Base-by-base conservation (phyloP, 2,888 invertebrate species). In the Napeogenes sylphis region DNA sequence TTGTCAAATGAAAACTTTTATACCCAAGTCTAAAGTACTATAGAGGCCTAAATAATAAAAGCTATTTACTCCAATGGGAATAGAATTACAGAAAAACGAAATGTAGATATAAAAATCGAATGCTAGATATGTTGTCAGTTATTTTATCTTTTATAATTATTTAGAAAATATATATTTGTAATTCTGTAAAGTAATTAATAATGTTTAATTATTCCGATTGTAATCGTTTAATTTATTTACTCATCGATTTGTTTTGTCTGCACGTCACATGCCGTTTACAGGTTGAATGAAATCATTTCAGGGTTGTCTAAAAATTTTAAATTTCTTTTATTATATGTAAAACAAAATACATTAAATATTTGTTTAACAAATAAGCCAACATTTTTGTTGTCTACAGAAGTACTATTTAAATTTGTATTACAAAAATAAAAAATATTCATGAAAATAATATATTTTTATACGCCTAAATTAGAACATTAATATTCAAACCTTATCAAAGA, bases 201-300 rank as follows among this genome's bases (percentile, higher is more conserved):
- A 3, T 51, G 30, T 6, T 51, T 51, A 30, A 51, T 51, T 51
- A 51, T 5, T 51, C 21, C 46, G 55, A 47, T 42, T 21, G 56
- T 62, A 47, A 61, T 61, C 58, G 61, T 62, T 60, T 60, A 66
- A 67, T 61, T 59, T 68, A 65, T 70, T 68, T 66, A 64, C 58
- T 71, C 74, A 77, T 82, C 77, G 80, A 83, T 83, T 79, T 76
- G 71, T 76, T 81, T 80, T 80, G 80, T 70, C 79, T 8, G 77
- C 81, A 81, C 81, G 81, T 80, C 81, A 82, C 79, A 62, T 75
- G 76, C 75, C 81, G 80, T 77, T 83, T 71, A 71, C 71, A 68
- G 60, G 59, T 59, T 57, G 65, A 58, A 58, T 46, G 47, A 55
- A 55, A 54, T 58, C 46, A 33, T 51, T 5, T 30, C 38, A 64